Conservation (phyloP, 2,797 vertebrate genomes). For the Allobates femoralis region DNA sequence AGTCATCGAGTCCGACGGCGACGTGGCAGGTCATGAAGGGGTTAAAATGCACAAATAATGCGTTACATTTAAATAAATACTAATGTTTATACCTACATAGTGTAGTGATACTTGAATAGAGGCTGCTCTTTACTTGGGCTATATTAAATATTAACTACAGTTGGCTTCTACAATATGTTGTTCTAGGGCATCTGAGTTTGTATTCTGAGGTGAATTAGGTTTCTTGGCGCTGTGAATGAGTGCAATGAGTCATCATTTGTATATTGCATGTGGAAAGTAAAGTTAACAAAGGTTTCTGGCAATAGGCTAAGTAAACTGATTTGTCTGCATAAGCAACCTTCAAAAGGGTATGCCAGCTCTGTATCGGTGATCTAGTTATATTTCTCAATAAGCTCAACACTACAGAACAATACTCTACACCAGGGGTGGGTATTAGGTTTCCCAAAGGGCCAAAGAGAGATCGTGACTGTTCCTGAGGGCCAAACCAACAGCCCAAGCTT, state of each 20-base stretch:
- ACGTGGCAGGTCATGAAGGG: no score
- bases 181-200: neutral
- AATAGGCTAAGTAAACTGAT: neutral
- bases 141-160: neutral
- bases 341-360: neutral
- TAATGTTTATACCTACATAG: no score
- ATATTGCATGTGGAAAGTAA: neutral
- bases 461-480: no score
- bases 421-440: no score
- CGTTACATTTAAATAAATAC: no score
- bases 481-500: no score
- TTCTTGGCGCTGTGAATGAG: constrained; percentile 13
- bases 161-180: neutral
- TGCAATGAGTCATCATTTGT: constrained; percentile 6
- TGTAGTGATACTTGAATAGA: neutral
- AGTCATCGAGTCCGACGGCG: no score
- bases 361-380: no score
- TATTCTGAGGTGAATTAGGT: neutral
- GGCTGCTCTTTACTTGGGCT: neutral
- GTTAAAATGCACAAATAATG: no score
- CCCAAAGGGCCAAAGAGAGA: no score
- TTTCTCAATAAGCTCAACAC: no score
- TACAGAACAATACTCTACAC: no score
- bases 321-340: neutral
- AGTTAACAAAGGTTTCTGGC: constrained; percentile 8